Base-by-base conservation (phyloP, 2,888 invertebrate species). In the Stenodema calcarata region DNA sequence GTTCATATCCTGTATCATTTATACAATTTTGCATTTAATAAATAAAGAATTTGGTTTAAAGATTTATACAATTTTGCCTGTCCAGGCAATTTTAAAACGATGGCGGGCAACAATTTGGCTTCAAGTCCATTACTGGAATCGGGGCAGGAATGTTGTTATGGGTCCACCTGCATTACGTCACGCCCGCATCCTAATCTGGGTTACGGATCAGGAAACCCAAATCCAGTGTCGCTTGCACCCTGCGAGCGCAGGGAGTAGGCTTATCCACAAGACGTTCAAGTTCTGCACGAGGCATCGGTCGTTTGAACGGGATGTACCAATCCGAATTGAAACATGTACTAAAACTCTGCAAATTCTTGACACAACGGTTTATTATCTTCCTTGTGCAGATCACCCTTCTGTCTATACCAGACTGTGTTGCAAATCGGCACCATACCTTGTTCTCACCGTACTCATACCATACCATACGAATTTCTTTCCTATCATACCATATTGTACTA, bases 111-210 rank as follows among this genome's bases (percentile, higher is more conserved):
- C 18, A 44, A 18, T 16, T 6, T 23, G 0, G 3, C 23, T 23
- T 42, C 14, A 11, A 41, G 35, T 78, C 18, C 78, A n/a, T 23
- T 44, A 78, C 18, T n/a, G 78, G 42, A 78, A 78, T 78, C 78
- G 42, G 78, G 78, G n/a, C 78, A 78, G 41, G 78, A 78, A 78
- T 78, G 78, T 78, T 41, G 78, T 78, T 78, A 44, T 78, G 76
- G 76, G 28, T 76, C 76, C 76, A 41, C 76, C 76, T 76, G n/a
- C 18, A 44, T 78, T 78, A 78, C 78, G 27, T 44, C 78, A 76
- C 41, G n/a, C 75, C n/a, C 1, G 14, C 27, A 27, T 16, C 44
- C 11, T 27, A 73, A 78, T 78, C 78, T 78, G 78, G 78, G 78
- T 78, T 78, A 44, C 44, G 3, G 16, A 23, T 44, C 27, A 4